Conservation (phyloP, 2,797 vertebrate genomes). For the Peromyscus eremicus region DNA sequence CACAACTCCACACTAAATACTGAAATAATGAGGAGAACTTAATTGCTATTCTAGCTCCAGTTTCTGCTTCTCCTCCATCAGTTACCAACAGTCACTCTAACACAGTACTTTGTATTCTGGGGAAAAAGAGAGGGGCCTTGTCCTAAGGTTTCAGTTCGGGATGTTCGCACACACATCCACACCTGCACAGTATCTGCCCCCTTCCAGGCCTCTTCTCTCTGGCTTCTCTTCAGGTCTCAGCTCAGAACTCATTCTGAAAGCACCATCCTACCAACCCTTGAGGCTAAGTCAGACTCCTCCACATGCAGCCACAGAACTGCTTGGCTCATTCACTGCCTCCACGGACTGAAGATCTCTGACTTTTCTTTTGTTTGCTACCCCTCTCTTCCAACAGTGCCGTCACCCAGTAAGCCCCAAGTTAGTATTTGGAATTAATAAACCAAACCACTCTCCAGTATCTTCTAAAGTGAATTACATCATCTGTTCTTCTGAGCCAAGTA, state of each 20-base stretch:
- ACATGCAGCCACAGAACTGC: neutral
- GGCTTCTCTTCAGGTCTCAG: neutral
- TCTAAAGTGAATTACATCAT: neutral
- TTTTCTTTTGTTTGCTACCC: neutral
- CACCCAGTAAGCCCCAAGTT: neutral
- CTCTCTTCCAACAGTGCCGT: neutral
- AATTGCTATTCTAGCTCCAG: neutral
- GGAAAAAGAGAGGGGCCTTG: neutral
- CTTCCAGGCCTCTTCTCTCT: neutral
- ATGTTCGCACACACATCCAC: fast-evolving
- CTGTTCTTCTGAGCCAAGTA: constrained; percentile 20
- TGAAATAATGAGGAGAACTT: neutral
- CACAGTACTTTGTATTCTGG: neutral
- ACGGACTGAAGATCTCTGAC: neutral
- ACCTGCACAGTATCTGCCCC: neutral
- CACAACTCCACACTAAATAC: neutral
- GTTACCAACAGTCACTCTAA: neutral
- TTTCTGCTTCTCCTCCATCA: neutral
- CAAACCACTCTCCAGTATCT: neutral
- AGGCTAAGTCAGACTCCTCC: neutral
- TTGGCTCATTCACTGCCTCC: neutral
- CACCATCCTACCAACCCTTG: neutral
- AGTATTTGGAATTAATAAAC: neutral
- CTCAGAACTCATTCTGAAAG: neutral
- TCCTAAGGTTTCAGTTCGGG: neutral